Conservation (phyloP, 2,888 invertebrate species). For the Rhingia rostrata region DNA sequence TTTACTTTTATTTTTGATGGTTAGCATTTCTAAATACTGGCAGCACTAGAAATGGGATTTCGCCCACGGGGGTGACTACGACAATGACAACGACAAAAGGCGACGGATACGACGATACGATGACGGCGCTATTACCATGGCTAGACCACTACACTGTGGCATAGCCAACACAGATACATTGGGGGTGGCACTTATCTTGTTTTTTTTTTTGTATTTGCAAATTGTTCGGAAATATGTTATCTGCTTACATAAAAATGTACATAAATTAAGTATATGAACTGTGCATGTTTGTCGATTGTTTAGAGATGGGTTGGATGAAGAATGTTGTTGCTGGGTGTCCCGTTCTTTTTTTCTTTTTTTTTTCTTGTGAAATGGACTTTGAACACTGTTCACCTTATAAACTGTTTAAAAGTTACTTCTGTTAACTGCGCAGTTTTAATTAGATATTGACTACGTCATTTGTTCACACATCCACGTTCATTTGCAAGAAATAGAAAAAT, state of each 20-base stretch:
- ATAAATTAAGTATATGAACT: slow-evolving; percentile 39
- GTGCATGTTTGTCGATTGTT: slow-evolving; percentile 2
- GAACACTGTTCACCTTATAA: slow-evolving; percentile 50
- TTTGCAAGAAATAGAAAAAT: neutral
- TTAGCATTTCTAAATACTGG: slow-evolving; percentile 26
- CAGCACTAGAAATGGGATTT: slow-evolving; percentile 33
- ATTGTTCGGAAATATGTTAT: slow-evolving; percentile 56
- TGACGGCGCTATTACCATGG: slow-evolving; percentile 32
- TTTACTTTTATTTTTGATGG: slow-evolving; percentile 1
- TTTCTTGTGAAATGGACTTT: slow-evolving; percentile 26
- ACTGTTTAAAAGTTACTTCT: slow-evolving; percentile 21
- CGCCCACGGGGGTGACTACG: slow-evolving; percentile 47
- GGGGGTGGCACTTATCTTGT: slow-evolving; percentile 64
- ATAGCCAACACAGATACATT: slow-evolving; percentile 39
- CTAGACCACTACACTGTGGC: slow-evolving; percentile 38
- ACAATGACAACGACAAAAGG: slow-evolving; percentile 19
- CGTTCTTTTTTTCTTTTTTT: neutral
- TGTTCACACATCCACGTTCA: slow-evolving; percentile 40
- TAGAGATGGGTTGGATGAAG: neutral
- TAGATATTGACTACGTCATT: slow-evolving; percentile 26
- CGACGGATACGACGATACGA: slow-evolving; percentile 31
- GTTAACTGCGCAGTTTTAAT: slow-evolving; percentile 65
- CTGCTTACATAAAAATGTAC: slow-evolving; percentile 49
- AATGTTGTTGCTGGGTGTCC: slow-evolving; percentile 42
- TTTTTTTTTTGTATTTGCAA: slow-evolving; percentile 21